These are phyloP conservation scores for Saguinus oedipus DNA, from an alignment of 2,797 vertebrate genomes.

Conservation along the genomic window DNA sequence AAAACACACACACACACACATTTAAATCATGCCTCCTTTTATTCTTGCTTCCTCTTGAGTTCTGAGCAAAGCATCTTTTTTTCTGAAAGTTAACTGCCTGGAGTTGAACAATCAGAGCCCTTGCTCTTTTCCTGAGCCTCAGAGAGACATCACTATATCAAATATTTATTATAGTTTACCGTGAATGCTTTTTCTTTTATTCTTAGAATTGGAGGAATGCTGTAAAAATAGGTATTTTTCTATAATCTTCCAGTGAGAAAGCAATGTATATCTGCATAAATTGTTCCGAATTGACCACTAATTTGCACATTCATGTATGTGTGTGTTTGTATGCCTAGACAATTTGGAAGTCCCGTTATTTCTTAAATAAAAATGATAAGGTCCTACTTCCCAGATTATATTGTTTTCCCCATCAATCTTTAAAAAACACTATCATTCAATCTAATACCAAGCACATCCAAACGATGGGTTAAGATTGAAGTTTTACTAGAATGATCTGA, in stretches of 20 bases:
- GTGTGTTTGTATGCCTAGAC: background rate
- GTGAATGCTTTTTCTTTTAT: background rate
- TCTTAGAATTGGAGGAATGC: slow-evolving; percentile 10
- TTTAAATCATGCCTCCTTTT: slow-evolving; percentile 51
- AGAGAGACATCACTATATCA: background rate
- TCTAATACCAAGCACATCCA: slow-evolving; percentile 44
- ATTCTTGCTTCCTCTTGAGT: slow-evolving; percentile 28
- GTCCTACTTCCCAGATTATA: background rate
- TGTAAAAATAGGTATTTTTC: background rate
- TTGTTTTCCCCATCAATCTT: slow-evolving; percentile 27
- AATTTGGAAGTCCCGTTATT: slow-evolving; percentile 20
- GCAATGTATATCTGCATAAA: background rate
- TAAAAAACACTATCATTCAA: slow-evolving; percentile 9
- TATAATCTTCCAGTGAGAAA: background rate
- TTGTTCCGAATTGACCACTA: background rate
- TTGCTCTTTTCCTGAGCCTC: background rate
- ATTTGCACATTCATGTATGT: background rate
- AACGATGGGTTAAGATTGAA: slow-evolving; percentile 9
- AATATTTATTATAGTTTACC: slow-evolving; percentile 37
- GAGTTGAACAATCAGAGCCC: background rate
- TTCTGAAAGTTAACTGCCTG: slow-evolving; percentile 8
- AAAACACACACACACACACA: background rate
- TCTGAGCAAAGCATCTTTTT: slow-evolving; percentile 39
- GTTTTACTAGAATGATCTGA: slow-evolving; percentile 23
- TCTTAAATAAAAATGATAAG: slow-evolving; percentile 59